Evolutionary conservation across 2,113 vertebrate species (phyloP), one percentile per base, ranked within the genome.

Genomic region (Varanus salvator): DNA sequence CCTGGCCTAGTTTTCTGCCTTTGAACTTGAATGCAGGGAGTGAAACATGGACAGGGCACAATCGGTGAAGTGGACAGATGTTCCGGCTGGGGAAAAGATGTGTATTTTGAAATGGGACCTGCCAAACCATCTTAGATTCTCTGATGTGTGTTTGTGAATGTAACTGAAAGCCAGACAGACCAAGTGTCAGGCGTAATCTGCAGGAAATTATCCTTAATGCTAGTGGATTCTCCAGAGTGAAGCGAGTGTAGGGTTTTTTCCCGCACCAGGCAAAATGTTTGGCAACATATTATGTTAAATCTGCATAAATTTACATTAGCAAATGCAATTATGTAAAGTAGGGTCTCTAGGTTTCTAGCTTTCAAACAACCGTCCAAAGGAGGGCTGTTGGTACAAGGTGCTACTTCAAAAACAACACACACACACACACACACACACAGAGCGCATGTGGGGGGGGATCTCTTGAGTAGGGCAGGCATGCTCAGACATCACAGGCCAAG

Each of bases 241-340:
- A 75, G 50, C 27, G 27, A 21, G 52, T 0, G 4, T 38, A 57
- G 50, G 69, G 1, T 66, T 48, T 27, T 29, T 64, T 27, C 48
- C 23, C 72, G 19, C 54, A 6, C 29, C 54, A 31, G 54, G 54
- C 74, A 50, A 64, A 75, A 44, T 87, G 85, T 31, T 66, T 44
- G 74, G 74, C 85, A 77, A 77, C 85, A 31, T 77, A 77, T 44
- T 44, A 48, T 48, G 85, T 64, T 44, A 77, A 76, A 87, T 44
- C 34, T 77, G 74, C 72, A 77, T 87, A 77, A 19, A 77, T 87
- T 66, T 66, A 48, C 74, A 87, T 87, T 25, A 60, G 57, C 85
- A 64, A 66, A 57, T 27, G n/a, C 85, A 87, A 48, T 76, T 77
- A 77, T 76, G 74, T 50, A 64, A 38, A 77, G 48, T 7, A 38